phyloP scores from a whole-genome alignment of 2,797 vertebrate species.

The Cuculus canorus region DNA sequence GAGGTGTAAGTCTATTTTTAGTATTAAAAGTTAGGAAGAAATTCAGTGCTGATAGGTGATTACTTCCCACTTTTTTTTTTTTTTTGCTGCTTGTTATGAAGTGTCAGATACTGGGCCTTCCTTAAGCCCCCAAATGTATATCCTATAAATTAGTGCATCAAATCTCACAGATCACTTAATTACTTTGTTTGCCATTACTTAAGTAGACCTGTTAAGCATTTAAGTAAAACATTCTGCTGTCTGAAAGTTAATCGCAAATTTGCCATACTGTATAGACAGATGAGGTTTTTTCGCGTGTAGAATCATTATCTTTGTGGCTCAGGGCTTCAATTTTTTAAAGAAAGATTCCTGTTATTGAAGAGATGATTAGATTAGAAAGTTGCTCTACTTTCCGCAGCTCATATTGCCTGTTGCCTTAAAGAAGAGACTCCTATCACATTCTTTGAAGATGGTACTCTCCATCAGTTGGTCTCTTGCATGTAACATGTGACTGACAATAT shows the following conservation, averaged over 20 bases:
- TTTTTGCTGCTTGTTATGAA: background rate
- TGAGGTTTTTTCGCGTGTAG: background rate
- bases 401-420: background rate
- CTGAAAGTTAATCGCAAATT: background rate
- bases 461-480: background rate
- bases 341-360: background rate
- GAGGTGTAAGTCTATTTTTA: background rate
- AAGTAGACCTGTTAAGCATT: background rate
- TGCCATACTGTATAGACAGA: background rate
- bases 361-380: background rate
- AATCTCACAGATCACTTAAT: background rate
- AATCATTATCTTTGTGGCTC: background rate
- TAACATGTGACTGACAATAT: rapidly evolving
- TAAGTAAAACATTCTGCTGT: background rate
- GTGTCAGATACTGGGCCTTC: background rate
- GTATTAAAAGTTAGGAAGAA: background rate
- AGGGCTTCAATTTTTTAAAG: background rate
- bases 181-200: background rate
- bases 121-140: background rate
- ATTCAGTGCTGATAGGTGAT: background rate
- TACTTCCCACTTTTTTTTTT: background rate
- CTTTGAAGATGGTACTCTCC: background rate
- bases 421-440: background rate
- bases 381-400: background rate
- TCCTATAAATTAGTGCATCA: background rate